Percentiles rank a stretch among this genome's conserved stretches.
Conservation (phyloP, 2,888 invertebrate genomes). For the Disparrhopalites patrizii region DNA sequence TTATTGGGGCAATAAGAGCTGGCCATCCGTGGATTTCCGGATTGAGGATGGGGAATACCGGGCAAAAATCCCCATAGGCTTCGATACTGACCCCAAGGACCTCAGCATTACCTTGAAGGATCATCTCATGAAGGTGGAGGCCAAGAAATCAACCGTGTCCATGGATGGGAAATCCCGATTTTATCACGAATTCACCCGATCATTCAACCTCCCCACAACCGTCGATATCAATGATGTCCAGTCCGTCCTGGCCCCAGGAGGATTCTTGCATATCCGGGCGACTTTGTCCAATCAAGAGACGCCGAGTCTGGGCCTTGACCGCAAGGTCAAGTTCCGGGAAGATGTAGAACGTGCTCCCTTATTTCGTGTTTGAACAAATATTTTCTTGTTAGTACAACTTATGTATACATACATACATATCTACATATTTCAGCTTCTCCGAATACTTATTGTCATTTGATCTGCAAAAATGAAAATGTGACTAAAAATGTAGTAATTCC, state of each 20-base stretch:
- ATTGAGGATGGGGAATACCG: background rate
- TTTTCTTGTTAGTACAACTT: no score
- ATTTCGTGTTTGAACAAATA: no score
- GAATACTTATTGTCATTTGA: no score
- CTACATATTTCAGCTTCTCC: no score
- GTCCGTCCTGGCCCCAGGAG: constrained; percentile 44
- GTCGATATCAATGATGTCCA: constrained; percentile 45
- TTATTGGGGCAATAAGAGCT: background rate
- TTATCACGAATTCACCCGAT: constrained; percentile 47
- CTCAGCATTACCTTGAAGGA: constrained; percentile 20
- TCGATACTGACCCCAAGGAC: constrained; percentile 4
- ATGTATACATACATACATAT: no score
- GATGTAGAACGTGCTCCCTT: no score
- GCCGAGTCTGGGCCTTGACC: no score
- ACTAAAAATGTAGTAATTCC: no score
- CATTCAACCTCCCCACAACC: constrained; percentile 48
- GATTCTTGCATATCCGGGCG: constrained; percentile 49
- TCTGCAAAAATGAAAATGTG: no score
- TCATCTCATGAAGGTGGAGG: constrained; percentile 16
- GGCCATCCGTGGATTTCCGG: background rate
- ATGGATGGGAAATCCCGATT: constrained; percentile 31
- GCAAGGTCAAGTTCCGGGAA: no score
- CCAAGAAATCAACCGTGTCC: constrained; percentile 12
- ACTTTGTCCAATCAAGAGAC: background rate
- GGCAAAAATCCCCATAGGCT: background rate